Evolutionary conservation across 2,888 invertebrate genomes (phyloP).

Genomic region (Dysmachus trigonus): DNA sequence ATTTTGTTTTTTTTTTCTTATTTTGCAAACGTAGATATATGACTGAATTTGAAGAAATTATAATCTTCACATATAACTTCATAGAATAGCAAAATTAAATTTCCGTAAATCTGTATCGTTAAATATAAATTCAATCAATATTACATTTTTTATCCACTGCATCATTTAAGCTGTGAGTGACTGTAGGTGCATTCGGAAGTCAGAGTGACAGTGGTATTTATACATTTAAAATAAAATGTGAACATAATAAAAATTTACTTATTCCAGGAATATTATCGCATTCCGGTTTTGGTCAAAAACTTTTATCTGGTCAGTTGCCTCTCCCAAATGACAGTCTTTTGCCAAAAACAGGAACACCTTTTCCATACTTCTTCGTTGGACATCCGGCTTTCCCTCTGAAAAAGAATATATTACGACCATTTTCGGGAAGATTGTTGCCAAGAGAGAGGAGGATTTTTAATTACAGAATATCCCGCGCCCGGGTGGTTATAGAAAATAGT

Average conservation of each 20-base stretch:
- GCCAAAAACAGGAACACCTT: background rate
- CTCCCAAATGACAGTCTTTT: background rate
- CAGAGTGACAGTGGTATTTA: conserved; percentile 52
- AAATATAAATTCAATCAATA: no score
- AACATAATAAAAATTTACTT: no score
- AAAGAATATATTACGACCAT: conserved; percentile 37
- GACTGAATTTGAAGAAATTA: no score
- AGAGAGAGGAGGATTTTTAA: conserved; percentile 25
- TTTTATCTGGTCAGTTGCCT: background rate
- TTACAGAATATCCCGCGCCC: conserved; percentile 35
- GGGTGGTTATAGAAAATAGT: conserved; percentile 34
- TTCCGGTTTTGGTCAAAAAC: background rate
- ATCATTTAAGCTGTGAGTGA: no score
- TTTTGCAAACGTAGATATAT: no score
- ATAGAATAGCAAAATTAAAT: no score
- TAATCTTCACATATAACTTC: no score
- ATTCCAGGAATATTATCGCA: no score
- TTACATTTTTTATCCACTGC: no score
- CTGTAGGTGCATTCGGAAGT: conserved; percentile 56
- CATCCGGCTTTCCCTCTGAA: conserved; percentile 43
- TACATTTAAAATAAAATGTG: no score
- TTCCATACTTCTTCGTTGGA: conserved; percentile 43
- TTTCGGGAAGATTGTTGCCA: conserved; percentile 28
- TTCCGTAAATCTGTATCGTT: no score
- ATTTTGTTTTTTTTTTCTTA: no score